Percentiles rank a stretch among this genome's conserved stretches.
Conservation (phyloP, 2,113 vertebrate species). For the Apodemus speciosus region DNA sequence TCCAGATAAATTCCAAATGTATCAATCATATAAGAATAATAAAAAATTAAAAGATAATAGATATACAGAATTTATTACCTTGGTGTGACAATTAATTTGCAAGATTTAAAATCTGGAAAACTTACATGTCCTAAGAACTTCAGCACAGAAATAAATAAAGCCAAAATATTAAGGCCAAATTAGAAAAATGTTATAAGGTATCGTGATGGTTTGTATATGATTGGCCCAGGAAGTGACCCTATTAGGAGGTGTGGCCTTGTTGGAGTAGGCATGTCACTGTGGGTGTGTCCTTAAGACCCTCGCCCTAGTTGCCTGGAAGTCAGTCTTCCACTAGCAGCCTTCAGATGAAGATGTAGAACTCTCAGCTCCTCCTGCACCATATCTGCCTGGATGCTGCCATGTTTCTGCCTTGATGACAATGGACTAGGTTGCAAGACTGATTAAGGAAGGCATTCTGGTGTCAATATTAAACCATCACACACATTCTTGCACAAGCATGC, state of each 20-base stretch:
- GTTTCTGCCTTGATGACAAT: too few relatives aligned
- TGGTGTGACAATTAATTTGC: background rate
- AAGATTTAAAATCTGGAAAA: conserved; percentile 4
- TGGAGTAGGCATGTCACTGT: too few relatives aligned
- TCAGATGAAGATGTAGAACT: too few relatives aligned
- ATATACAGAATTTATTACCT: conserved; percentile 17
- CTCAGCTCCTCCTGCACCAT: too few relatives aligned
- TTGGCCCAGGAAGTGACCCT: too few relatives aligned
- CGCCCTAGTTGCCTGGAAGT: too few relatives aligned
- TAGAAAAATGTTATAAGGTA: background rate
- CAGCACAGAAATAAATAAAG: background rate
- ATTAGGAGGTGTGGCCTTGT: too few relatives aligned
- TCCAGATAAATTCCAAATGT: conserved; percentile 13
- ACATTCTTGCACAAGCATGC: background rate
- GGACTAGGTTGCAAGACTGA: too few relatives aligned
- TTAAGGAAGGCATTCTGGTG: background rate
- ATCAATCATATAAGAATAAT: conserved; percentile 30
- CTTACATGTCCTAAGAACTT: background rate
- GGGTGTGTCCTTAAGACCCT: too few relatives aligned
- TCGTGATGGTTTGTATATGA: too few relatives aligned
- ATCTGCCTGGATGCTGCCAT: too few relatives aligned
- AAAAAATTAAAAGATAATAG: background rate
- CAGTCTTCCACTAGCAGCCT: too few relatives aligned
- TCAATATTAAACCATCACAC: background rate
- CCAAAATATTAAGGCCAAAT: background rate